These are phyloP conservation scores for Drosophila macrospina DNA, from an alignment of 2,888 invertebrate genomes.

Conservation along the genomic window DNA sequence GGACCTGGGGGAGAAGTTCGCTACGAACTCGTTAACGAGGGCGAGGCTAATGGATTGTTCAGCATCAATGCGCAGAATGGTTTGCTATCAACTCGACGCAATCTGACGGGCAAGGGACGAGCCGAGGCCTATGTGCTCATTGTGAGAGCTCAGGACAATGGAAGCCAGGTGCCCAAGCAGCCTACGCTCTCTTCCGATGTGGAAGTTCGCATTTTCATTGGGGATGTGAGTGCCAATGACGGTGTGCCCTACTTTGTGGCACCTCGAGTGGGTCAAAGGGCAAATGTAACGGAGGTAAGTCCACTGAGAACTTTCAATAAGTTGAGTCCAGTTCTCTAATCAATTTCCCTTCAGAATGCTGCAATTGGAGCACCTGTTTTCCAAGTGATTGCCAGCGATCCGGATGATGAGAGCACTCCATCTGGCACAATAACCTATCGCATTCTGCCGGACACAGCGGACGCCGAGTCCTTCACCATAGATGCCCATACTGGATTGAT, in stretches of 20 bases:
- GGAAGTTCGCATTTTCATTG: slow-evolving; percentile 89
- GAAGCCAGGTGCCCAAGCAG: slow-evolving; percentile 86
- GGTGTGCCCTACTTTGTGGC: slow-evolving; percentile 91
- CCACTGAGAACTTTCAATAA: accelerated
- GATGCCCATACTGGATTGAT: slow-evolving; percentile 90
- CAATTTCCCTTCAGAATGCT: slow-evolving; percentile 87
- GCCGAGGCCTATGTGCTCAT: slow-evolving; percentile 90
- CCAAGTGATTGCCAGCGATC: slow-evolving; percentile 91
- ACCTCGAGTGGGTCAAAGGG: slow-evolving; percentile 89
- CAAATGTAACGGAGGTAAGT: slow-evolving; percentile 89
- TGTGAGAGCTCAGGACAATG: slow-evolving; percentile 90
- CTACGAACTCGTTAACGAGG: slow-evolving; percentile 91
- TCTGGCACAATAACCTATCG: slow-evolving; percentile 90
- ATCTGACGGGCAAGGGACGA: slow-evolving; percentile 91
- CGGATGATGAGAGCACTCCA: slow-evolving; percentile 91
- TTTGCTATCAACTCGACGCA: slow-evolving; percentile 88
- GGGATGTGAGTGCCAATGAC: slow-evolving; percentile 92
- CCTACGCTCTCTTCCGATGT: slow-evolving; percentile 88
- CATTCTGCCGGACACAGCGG: slow-evolving; percentile 89
- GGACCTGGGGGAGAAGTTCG: slow-evolving; percentile 90
- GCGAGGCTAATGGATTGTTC: slow-evolving; percentile 90
- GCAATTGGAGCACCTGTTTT: slow-evolving; percentile 90
- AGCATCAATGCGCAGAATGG: slow-evolving; percentile 89
- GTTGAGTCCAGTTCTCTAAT: no score
- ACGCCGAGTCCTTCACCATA: slow-evolving; percentile 88